Evolutionary conservation across 2,113 vertebrate species (phyloP), one percentile per base, ranked within the genome.

Genomic region (Thunnus maccoyii): DNA sequence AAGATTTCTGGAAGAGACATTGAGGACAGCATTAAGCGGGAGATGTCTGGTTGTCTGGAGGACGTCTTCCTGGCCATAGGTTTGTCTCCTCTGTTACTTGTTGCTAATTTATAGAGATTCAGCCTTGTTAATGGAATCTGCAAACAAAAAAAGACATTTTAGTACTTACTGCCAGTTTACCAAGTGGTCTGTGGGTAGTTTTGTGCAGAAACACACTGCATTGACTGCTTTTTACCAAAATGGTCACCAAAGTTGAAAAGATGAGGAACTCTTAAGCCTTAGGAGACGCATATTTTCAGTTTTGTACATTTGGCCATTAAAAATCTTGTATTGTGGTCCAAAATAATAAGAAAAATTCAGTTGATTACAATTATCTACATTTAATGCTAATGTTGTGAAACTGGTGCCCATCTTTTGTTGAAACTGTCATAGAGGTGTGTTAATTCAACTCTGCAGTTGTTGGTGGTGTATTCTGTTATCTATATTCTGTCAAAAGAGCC

Each of bases 1-100:
- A 95, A 90, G 84, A 93, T 98, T 83, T 94, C 97, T 7, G 94
- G 96, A 8, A 95, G 95, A 88, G 96, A 98, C 77, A 97, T 99
- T 51, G 97, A 98, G 61, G 96, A 97, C 6, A 99, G 98, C 94
- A 99, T 99, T 70, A 98, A 98, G 93, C 96, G 97, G 3, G 98
- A 99, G 92, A 99, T 97, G 96, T 99, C 98, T 1, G 98, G 98
- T n/a, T 90, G 78, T 80, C 94, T 99, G 12, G 97, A 99, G 92
- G 96, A 97, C 0, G 93, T 95, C 71, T 95, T 99, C 80, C 83
- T 99, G 85, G 98, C 97, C 75, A 96, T 99, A 85, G 98, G 98
- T 99, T 80, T 89, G 95, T 80, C 1, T 63, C 41, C 44, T 51
- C 6, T 54, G 1, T 5, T 7, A 30, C 12, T 8, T 50, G 13